Evolutionary conservation across 2,888 invertebrate genomes (phyloP).

Genomic region (Cyclophora albipunctata): DNA sequence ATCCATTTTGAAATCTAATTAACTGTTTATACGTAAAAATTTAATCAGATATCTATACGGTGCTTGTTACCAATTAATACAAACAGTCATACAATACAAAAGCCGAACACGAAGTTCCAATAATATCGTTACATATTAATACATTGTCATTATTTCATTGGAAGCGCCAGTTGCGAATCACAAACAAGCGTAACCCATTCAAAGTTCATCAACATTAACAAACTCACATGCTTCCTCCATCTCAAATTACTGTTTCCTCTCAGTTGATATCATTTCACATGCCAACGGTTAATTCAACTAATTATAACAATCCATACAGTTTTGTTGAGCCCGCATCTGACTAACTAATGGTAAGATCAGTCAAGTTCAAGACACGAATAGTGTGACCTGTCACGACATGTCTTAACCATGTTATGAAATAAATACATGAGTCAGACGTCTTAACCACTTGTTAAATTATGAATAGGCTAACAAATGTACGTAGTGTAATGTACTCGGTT

Average conservation of each 20-base stretch:
- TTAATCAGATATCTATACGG: no score
- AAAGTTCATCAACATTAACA: constrained; percentile 17
- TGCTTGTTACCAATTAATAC: no score
- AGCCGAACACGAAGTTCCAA: no score
- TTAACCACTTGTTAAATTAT: constrained; percentile 53
- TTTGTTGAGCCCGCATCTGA: constrained; percentile 41
- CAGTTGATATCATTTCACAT: constrained; percentile 30
- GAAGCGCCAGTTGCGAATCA: constrained; percentile 14
- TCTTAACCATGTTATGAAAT: constrained; percentile 52
- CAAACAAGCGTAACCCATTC: constrained; percentile 4
- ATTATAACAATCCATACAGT: constrained; percentile 52
- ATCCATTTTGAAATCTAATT: no score
- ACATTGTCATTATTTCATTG: no score
- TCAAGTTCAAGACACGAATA: constrained; percentile 61
- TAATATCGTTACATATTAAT: no score
- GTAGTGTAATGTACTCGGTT: constrained; percentile 12
- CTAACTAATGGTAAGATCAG: constrained; percentile 54
- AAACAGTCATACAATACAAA: no score
- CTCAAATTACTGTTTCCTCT: constrained; percentile 21
- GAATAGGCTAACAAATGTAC: constrained; percentile 22
- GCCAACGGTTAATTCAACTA: constrained; percentile 47
- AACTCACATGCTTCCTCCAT: constrained; percentile 30
- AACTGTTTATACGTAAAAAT: no score
- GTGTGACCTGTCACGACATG: constrained; percentile 64
- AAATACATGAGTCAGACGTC: constrained; percentile 39